Conservation (phyloP, 2,888 invertebrate species). For the Stegana nigrithorax region DNA sequence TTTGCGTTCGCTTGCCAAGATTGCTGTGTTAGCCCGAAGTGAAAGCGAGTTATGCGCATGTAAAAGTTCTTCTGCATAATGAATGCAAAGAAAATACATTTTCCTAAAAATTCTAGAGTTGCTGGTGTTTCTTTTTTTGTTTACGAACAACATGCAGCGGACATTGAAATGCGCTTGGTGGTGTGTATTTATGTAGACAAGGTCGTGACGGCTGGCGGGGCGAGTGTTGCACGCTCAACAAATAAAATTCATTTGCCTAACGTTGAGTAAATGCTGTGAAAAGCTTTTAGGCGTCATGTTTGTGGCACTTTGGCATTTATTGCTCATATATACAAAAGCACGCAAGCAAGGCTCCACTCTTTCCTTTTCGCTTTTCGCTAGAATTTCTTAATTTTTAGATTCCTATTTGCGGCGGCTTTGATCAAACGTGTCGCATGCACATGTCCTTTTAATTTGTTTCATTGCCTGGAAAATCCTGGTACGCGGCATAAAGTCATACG, state of each 20-base stretch:
- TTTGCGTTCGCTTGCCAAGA: too few species aligned
- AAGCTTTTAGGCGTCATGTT: constrained; percentile 6
- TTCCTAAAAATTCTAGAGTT: too few species aligned
- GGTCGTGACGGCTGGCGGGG: too few species aligned
- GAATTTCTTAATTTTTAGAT: neutral
- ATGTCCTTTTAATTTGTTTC: constrained; percentile 17
- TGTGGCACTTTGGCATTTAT: neutral
- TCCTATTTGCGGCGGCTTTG: neutral
- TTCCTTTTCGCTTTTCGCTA: neutral
- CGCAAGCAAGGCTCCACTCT: neutral
- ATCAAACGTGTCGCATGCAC: neutral
- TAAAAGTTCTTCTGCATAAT: neutral
- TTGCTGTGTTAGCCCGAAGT: too few species aligned
- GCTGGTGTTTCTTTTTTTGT: too few species aligned
- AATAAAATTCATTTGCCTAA: constrained; percentile 6
- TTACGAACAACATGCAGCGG: too few species aligned
- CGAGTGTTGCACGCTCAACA: neutral
- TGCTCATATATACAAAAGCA: neutral
- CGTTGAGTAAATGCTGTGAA: constrained; percentile 3
- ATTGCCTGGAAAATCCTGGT: constrained; percentile 10
- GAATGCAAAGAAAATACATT: too few species aligned
- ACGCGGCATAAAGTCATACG: neutral
- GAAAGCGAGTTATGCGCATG: too few species aligned
- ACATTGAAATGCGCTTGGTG: too few species aligned
- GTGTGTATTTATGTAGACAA: too few species aligned